phyloP scores from a whole-genome alignment of 2,888 invertebrate species.

The Caenorhabditis afra region DNA sequence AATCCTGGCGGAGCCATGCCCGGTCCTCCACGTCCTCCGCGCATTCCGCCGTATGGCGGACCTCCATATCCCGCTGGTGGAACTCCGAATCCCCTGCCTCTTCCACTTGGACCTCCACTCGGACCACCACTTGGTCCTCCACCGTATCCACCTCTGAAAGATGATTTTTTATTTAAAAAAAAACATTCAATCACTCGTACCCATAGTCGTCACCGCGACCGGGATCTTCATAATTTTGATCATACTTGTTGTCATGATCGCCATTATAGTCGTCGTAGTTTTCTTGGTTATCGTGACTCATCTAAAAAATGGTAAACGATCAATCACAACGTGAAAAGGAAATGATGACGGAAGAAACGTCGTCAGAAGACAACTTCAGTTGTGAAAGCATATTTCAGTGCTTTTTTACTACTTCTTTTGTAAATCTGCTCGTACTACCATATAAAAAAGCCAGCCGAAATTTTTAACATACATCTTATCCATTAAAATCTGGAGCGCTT shows the following conservation, averaged over 20 bases:
- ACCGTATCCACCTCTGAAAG: constrained; percentile 20
- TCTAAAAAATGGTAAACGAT: constrained; percentile 29
- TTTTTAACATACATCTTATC: too few relatives aligned
- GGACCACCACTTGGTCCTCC: constrained; percentile 18
- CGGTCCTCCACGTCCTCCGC: constrained; percentile 36
- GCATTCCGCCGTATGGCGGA: constrained; percentile 23
- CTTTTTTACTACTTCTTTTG: too few relatives aligned
- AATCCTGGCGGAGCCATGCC: constrained; percentile 54
- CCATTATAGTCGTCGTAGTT: constrained; percentile 53
- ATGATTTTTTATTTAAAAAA: too few relatives aligned
- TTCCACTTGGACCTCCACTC: constrained; percentile 16
- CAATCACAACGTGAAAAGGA: background rate
- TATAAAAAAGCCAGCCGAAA: too few relatives aligned
- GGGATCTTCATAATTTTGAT: constrained; percentile 45
- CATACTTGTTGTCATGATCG: constrained; percentile 50
- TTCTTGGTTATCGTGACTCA: constrained; percentile 58
- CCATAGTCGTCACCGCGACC: constrained; percentile 44
- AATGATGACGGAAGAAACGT: background rate
- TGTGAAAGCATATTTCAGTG: too few relatives aligned
- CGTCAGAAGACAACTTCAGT: background rate
- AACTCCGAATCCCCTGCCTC: constrained; percentile 43
- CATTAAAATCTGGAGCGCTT: too few relatives aligned
- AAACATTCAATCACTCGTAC: too few relatives aligned
- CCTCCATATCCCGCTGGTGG: constrained; percentile 36
- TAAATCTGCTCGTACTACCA: too few relatives aligned